phyloP scores from a whole-genome alignment of 2,888 invertebrate species.

The Taenaris catops region DNA sequence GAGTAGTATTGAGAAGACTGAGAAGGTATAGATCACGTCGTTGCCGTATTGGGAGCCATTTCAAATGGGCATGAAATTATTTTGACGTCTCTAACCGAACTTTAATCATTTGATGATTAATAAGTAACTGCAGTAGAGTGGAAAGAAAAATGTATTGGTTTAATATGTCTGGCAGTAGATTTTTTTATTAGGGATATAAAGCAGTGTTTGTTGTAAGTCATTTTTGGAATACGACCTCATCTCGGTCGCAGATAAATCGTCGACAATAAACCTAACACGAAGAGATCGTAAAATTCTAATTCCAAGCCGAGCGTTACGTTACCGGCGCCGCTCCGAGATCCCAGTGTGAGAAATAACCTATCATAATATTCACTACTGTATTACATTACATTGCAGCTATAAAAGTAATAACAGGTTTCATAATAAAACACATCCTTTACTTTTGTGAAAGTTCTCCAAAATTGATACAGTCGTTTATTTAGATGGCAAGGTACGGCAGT shows the following conservation, averaged over 20 bases:
- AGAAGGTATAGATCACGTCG: too few species aligned
- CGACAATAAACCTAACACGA: constrained; percentile 76
- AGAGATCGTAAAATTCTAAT: constrained; percentile 76
- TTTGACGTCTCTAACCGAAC: too few species aligned
- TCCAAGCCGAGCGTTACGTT: constrained; percentile 48
- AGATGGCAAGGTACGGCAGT: too few species aligned
- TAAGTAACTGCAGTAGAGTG: too few species aligned
- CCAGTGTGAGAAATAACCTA: constrained; percentile 23
- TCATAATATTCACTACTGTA: constrained; percentile 25
- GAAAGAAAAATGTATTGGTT: constrained; percentile 1
- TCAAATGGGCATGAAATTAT: too few species aligned
- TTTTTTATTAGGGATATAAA: constrained; percentile 57
- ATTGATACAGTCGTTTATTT: too few species aligned
- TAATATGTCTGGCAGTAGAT: constrained; percentile 8
- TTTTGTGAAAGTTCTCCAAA: too few species aligned
- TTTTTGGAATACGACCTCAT: constrained; percentile 74
- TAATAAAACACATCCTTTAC: not conserved
- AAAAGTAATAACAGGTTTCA: not conserved
- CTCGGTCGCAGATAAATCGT: constrained; percentile 69
- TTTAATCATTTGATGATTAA: too few species aligned
- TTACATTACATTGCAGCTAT: not conserved
- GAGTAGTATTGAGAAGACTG: too few species aligned
- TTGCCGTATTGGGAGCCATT: too few species aligned
- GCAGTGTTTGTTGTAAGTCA: constrained; percentile 69
- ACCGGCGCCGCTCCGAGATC: constrained; percentile 30